These are phyloP conservation scores for Xenopus laevis DNA, from an alignment of 2,113 vertebrate genomes.

Conservation along the genomic window DNA sequence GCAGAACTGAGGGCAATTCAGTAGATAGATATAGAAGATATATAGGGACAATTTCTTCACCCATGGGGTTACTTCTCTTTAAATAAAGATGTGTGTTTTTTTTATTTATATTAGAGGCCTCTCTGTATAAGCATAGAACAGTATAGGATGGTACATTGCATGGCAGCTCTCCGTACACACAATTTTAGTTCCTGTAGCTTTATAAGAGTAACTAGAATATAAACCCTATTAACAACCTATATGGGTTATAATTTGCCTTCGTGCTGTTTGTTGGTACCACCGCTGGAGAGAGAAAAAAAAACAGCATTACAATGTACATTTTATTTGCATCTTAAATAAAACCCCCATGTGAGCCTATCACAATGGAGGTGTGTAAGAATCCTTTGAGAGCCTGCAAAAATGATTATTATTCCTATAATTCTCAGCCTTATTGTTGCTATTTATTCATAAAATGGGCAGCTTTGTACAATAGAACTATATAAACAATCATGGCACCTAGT, in stretches of 20 bases:
- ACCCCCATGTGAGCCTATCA: neutral
- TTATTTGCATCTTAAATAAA: neutral
- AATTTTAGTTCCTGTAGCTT: neutral
- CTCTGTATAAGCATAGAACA: no score
- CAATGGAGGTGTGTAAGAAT: slow-evolving; percentile 11
- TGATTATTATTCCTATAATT: neutral
- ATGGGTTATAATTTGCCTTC: no score
- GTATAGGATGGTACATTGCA: no score
- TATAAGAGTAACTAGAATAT: neutral
- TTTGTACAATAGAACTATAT: slow-evolving; percentile 13
- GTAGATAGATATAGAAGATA: no score
- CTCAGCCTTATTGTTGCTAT: neutral
- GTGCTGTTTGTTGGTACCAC: no score
- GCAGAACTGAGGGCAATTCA: no score
- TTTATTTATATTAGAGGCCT: no score
- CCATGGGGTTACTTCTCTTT: no score
- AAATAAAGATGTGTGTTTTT: no score
- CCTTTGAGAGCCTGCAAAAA: neutral
- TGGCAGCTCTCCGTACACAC: no score
- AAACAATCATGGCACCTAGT: slow-evolving; percentile 22
- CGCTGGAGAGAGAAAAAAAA: neutral
- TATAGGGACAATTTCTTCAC: no score
- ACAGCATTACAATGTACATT: neutral
- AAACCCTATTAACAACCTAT: no score
- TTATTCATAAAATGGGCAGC: slow-evolving; percentile 10